Evolutionary conservation across 2,888 invertebrate species (phyloP), one percentile per base, ranked within the genome.

Genomic region (Cabera pusaria): DNA sequence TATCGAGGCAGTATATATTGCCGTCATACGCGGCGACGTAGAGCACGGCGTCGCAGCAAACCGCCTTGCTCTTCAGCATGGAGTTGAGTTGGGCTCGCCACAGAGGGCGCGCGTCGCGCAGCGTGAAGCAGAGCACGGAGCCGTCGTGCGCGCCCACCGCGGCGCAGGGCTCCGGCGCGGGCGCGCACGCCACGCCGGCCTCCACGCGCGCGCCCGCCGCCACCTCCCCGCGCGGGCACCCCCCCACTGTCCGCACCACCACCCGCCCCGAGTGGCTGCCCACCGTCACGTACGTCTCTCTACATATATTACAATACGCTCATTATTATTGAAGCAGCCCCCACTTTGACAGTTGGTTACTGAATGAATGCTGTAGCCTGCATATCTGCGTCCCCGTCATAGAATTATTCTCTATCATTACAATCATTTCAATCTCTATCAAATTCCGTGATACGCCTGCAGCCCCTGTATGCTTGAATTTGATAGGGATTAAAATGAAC

Each of bases 61-160:
- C 67, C 0, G 76, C 83, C 64, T 82, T 84, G 64, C 93, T 92
- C 78, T 95, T 95, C 6, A 96, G 90, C 76, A 91, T 90, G 21
- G 90, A 90, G 1, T 75, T 81, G 2, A 94, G 91, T 57, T 85
- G 72, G 50, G 88, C 91, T 48, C 79, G 86, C 95, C 95, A 95
- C 20, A 82, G 40, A 27, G 92, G 86, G 17, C 70, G 52, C 27
- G 92, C 93, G 35, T 72, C 81, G 12, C 79, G 68, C 1, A 92
- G 64, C 25, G 89, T 64, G 43, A 96, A 83, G 50, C 93, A 93
- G 51, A 96, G 93, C 1, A 97, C 68, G 6, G 84, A 84, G 2
- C 94, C 93, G 76, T 96, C 93, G 71, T 96, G 94, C 43, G 95
- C 93, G 7, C 96, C 96, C 8, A 96, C 92, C 39, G 93, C 85